Base-by-base conservation (phyloP, 2,113 vertebrate species). In the Coracopsis vasa region DNA sequence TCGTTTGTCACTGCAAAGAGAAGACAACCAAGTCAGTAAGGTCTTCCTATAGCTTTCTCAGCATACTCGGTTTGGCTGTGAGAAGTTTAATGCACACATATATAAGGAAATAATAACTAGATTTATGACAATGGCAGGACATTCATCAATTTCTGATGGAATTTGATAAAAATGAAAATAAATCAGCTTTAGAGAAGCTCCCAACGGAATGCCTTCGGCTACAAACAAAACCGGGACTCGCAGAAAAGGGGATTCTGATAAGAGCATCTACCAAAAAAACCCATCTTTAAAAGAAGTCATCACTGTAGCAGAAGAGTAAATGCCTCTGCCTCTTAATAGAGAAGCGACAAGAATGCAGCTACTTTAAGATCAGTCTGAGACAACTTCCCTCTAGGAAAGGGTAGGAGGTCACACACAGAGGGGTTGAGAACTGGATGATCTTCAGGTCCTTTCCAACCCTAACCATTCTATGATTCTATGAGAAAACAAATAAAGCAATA, bases 121-220 rank as follows among this genome's bases (percentile, higher is more conserved):
- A 96, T 90, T 92, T 94, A 96, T 8, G 33, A 70, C 94, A 86
- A 51, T 3, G 18, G 65, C 27, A 81, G 86, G 58, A n/a, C 72
- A 96, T 92, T 86, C 92, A 94, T 94, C 96, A 88, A 9, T 91
- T 95, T 87, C 92, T 93, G 97, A 96, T 96, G 94, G 94, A 96
- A 98, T 87, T 77, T 77, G 95, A 95, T 92, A 97, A 94, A 89
- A 96, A 89, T 71, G 42, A 95, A 96, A 95, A 90, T 91, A 83
- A 96, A 97, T 93, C 97, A 94, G 88, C 92, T 71, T 79, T 48
- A 93, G 91, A 95, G 81, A 90, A 64, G 64, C 89, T 96, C 86
- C 92, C 90, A 92, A 95, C 0, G 2, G 95, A 97, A 95, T 82
- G 89, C 94, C 97, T 94, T 94, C 92, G 96, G 96, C 95, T 97